phyloP scores from a whole-genome alignment of 2,888 invertebrate genomes.

The Lathronympha strigana region DNA sequence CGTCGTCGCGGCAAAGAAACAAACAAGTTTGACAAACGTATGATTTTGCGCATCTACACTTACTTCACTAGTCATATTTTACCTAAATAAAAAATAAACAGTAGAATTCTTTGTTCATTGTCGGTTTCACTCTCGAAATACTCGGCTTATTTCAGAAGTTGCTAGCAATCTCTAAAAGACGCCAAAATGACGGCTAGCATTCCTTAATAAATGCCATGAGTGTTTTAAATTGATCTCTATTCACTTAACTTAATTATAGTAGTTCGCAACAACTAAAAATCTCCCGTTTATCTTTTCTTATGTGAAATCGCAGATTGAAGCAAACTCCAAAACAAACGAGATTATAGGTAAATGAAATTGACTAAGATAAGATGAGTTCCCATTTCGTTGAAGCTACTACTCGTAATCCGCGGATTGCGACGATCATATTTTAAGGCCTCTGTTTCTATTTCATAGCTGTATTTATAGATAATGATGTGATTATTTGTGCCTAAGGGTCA shows the following conservation, averaged over 20 bases:
- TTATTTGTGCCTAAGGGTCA: slow-evolving; percentile 6
- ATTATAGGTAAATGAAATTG: not conserved
- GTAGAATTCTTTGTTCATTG: not conserved
- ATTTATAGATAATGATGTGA: slow-evolving; percentile 14
- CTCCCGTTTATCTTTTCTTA: not conserved
- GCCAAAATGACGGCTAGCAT: too few species aligned
- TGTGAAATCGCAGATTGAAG: not conserved
- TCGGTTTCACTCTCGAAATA: not conserved
- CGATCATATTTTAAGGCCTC: not conserved
- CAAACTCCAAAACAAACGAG: not conserved
- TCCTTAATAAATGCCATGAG: too few species aligned
- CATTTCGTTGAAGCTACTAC: not conserved
- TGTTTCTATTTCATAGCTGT: not conserved
- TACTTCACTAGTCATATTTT: not conserved
- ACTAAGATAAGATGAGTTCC: not conserved
- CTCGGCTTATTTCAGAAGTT: not conserved
- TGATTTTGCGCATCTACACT: not conserved
- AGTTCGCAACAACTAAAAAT: not conserved
- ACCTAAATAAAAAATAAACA: not conserved
- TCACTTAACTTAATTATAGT: too few species aligned
- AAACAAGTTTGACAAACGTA: slow-evolving; percentile 25
- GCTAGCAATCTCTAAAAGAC: too few species aligned
- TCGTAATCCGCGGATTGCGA: slow-evolving; percentile 1
- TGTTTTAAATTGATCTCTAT: too few species aligned
- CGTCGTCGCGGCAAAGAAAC: slow-evolving; percentile 44